Evolutionary conservation across 2,113 vertebrate species (phyloP).

Genomic region (Gymnogyps californianus): DNA sequence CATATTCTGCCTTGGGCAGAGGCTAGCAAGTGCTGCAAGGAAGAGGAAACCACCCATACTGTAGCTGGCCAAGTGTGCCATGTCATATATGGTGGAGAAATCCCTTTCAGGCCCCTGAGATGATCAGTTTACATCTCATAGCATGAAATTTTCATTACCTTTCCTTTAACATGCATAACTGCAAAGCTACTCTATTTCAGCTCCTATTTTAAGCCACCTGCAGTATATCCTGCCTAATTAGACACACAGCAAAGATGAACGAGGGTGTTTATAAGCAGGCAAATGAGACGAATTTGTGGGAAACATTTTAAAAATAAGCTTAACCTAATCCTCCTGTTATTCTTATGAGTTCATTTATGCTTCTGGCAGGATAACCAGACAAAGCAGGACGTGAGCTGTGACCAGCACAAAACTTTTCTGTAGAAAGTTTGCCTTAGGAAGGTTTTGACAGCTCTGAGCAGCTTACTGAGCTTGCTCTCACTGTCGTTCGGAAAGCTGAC

Average conservation of each 20-base stretch:
- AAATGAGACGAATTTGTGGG: constrained; percentile 52
- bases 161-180: constrained; percentile 23
- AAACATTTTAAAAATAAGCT: constrained; percentile 43
- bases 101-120: constrained; percentile 1
- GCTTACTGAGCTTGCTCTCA: background rate
- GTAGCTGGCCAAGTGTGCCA: background rate
- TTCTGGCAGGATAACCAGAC: constrained; percentile 51
- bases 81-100: background rate
- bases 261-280: constrained; percentile 44
- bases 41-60: background rate
- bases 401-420: background rate
- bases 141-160: constrained; percentile 51
- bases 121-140: constrained; percentile 22
- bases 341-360: constrained; percentile 51
- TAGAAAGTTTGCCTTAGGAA: background rate
- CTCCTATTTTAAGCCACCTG: constrained; percentile 44
- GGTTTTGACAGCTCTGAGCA: background rate
- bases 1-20: background rate
- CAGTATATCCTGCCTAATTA: constrained; percentile 30
- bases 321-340: constrained; percentile 49
- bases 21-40: background rate
- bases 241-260: background rate
- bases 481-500: background rate
- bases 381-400: constrained; percentile 25
- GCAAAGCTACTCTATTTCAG: constrained; percentile 18